Base-by-base conservation (phyloP, 2,113 vertebrate genomes). In the Platycercus adscitus region DNA sequence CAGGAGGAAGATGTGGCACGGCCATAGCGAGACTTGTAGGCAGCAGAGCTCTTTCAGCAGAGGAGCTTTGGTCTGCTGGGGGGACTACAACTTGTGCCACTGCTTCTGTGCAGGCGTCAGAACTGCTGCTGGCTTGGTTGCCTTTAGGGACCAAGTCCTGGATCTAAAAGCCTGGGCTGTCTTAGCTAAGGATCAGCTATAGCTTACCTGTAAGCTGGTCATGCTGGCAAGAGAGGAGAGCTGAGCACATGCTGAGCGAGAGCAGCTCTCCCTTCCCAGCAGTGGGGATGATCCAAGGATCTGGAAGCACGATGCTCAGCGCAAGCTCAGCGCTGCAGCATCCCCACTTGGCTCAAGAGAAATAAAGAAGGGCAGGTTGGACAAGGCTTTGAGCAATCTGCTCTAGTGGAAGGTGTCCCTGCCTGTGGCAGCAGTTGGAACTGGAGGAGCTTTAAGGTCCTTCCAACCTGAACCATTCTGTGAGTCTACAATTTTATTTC, bases 241-340 rank as follows among this genome's bases (percentile, higher is more conserved):
- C 52, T 35, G 41, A 68, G 65, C 31, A n/a, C 35, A 16, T 0
- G 31, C 29, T 15, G 25, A 53, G 50, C 0, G 2, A 50, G 15
- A 20, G n/a, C 29, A 55, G 44, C 63, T 72, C 35, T 76, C 39
- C 49, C 26, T 43, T 21, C 50, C 76, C 58, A 58, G 35, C 56
- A 35, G 19, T 2, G 5, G 7, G 44, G 53, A 46, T 25, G 43
- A 78, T 20, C 46, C 66, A 39, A 50, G 75, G 33, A 77, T 21
- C 46, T 6, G 13, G 33, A 86, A 47, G n/a, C 11, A 3, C 0
- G 0, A 63, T 39, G 60, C 55, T 64, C 75, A 63, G 39, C 61
- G 66, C 52, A 90, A 79, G 56, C 21, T 82, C 72, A 75, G 76
- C 65, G 28, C 35, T 29, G 61, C 65, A 75, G 43, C 64, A 49